Evolutionary conservation across 2,113 vertebrate species (phyloP).

Genomic region (Balaeniceps rex): DNA sequence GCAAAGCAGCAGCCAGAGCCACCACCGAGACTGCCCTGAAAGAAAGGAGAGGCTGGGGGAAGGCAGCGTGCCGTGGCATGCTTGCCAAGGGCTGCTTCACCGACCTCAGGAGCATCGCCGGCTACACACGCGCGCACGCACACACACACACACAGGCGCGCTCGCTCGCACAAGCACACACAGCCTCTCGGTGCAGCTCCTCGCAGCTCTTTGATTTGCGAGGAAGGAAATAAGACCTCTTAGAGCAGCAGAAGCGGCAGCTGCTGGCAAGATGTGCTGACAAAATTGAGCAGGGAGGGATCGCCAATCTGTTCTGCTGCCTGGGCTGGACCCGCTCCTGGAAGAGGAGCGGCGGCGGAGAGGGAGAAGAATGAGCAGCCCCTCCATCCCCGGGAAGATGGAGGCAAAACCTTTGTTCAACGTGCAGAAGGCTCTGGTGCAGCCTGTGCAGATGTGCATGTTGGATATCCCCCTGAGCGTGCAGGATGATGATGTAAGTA

Average conservation of each 20-base stretch:
- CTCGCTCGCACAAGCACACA: constrained; percentile 5
- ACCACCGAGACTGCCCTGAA: neutral
- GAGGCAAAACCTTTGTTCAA: constrained; percentile 83
- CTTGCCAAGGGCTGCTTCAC: neutral
- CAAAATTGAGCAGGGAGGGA: neutral
- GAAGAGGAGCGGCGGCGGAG: neutral
- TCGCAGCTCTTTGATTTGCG: constrained; percentile 26
- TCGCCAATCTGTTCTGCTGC: neutral
- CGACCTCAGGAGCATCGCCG: neutral
- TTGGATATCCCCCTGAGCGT: constrained; percentile 82
- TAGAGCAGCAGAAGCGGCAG: neutral
- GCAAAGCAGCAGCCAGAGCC: neutral
- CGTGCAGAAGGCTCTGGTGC: constrained; percentile 85
- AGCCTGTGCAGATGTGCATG: constrained; percentile 86
- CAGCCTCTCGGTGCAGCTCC: constrained; percentile 18
- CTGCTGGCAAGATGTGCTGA: constrained; percentile 24
- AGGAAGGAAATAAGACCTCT: constrained; percentile 33
- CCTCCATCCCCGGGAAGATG: constrained; percentile 69
- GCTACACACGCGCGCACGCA: neutral
- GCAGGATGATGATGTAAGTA: constrained; percentile 85
- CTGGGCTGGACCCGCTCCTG: neutral
- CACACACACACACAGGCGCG: neutral
- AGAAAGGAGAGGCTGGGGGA: neutral
- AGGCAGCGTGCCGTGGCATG: neutral
- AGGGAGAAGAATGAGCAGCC: constrained; percentile 11